Percentiles rank a stretch among this genome's conserved stretches.
phyloP scores from a whole-genome alignment of 2,113 vertebrate genomes.

The Mesembrinibis cayennensis region DNA sequence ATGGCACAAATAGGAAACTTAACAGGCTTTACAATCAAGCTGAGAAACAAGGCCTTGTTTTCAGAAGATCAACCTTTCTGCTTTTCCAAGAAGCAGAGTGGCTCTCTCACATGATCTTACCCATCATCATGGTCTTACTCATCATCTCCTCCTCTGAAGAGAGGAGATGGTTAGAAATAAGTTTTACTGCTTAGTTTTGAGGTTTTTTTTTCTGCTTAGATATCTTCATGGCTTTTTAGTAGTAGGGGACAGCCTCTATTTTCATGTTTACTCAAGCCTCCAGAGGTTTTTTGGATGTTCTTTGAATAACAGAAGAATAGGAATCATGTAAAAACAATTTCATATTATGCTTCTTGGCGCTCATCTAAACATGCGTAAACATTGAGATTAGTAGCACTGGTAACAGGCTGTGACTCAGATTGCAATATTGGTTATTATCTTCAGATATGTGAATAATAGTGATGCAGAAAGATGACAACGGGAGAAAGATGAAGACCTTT shows the following conservation, averaged over 20 bases:
- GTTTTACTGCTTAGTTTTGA: neutral
- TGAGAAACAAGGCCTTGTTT: neutral
- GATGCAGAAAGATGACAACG: neutral
- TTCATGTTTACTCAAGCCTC: neutral
- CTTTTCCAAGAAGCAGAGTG: neutral
- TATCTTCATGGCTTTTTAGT: neutral
- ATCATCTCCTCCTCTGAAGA: neutral
- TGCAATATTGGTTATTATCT: neutral
- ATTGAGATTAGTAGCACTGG: neutral
- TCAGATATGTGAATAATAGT: neutral
- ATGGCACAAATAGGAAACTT: neutral
- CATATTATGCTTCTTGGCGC: neutral
- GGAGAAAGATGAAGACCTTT: neutral
- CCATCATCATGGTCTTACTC: neutral
- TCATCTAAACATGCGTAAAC: neutral
- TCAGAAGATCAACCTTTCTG: neutral
- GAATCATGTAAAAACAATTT: neutral
- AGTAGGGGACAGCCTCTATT: neutral
- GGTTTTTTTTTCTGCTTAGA: neutral
- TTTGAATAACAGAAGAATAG: neutral
- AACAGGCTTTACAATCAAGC: neutral
- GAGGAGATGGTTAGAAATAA: neutral
- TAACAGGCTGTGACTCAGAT: neutral
- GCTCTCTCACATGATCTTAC: accelerated
- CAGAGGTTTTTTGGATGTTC: neutral